Evolutionary conservation across 1,140 invertebrate genomes (phyloP), one percentile per base, ranked within the genome.

Genomic region (Aplysia californica): DNA sequence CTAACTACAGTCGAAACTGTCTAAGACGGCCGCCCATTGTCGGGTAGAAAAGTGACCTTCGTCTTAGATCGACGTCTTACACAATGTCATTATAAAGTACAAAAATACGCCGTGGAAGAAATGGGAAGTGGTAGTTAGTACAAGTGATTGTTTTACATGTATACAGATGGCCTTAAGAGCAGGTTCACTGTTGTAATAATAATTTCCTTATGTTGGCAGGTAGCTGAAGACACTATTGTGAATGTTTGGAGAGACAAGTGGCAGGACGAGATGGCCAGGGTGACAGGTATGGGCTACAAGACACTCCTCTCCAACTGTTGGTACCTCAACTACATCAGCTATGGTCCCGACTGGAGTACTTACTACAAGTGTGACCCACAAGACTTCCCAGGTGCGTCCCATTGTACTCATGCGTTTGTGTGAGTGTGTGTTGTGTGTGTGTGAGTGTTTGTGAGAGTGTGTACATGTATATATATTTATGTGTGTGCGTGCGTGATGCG

Each of bases 281-380:
- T 91, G 38, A 90, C 87, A 15, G 39, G 15, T 5, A 39, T 91
- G n/a, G 94, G 94, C 0, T 92, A 93, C 81, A 87, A 91, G 15
- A 92, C 92, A 0, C 83, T 97, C 35, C 90, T 95, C 26, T 96
- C 95, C 0, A 90, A 94, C 4, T 94, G 94, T 75, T 97, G 95
- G 96, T 97, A 98, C 86, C 90, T 98, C 21, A 95, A 96, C 87
- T 92, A 94, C 78, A 88, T 96, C 29, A 86, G 87, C 15, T 91
- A 91, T 35, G 94, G 94, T 29, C 92, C 92, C 2, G 94, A 96
- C 86, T 97, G 96, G 96, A 73, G 86, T 1, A 92, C 93, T 64
- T 96, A 92, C 84, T 97, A 97, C 86, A 35, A 26, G 0, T 76
- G 74, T 55, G 95, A 97, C 83, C 95, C 96, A 0, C 88, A 92